Base-by-base conservation (phyloP, 2,797 vertebrate species). In the Scomberomorus guttatus region DNA sequence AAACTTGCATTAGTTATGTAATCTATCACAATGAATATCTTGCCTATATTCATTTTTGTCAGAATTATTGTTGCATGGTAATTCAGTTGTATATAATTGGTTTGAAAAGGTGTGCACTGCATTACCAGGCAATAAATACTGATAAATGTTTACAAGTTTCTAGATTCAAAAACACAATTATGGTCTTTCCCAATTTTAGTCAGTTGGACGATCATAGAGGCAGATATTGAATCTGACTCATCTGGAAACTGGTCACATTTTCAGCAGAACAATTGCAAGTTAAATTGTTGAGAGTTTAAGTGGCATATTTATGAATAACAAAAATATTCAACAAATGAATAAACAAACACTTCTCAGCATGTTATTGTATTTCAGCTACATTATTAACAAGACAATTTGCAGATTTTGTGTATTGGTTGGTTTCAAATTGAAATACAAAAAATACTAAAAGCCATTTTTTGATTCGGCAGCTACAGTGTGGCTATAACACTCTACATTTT, bases 301-400 rank as follows among this genome's bases (percentile, higher is more conserved):
- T 60, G 34, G n/a, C 58, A 55, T 39, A 44, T 56, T 55, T 42
- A 58, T 32, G 29, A 60, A 25, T 4, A 39, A 61, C 34, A 52
- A n/a, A 61, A 42, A 55, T 63, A 22, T 55, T 46, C 37, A 55
- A 20, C 39, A 61, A 68, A 72, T 29, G 22, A 20, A 20, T 8
- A 44, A 5, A 29, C 18, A 15, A 44, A 15, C 2, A 14, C 4
- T 55, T 15, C 11, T 32, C 10, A 44, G 51, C 6, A 10, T 50
- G 50, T 42, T 24, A 6, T 37, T 37, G 27, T 34, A 8, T 50
- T 58, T 15, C n/a, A 32, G 46, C 48, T 52, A 44, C 9, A 22
- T 62, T 20, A 52, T 50, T 59, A 50, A 58, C 15, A 52, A 13
- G 9, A 9, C 5, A 29, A n/a, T 17, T 27, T 62, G 9, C 34